phyloP scores from a whole-genome alignment of 2,113 vertebrate species.

The Rhizomys pruinosus region DNA sequence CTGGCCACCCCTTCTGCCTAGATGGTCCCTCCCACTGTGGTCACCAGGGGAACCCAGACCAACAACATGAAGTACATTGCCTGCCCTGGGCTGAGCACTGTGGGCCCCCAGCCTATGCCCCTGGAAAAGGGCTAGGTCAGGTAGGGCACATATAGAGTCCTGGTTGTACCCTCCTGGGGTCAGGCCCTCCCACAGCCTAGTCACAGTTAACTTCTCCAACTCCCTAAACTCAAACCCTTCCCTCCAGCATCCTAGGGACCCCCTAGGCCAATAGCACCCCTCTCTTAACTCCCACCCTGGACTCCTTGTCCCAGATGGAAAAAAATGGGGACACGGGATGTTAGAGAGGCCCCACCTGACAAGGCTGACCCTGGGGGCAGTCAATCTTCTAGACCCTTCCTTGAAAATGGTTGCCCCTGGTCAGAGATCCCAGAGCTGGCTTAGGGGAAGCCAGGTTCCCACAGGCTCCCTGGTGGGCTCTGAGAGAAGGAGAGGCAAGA shows the following conservation, averaged over 20 bases:
- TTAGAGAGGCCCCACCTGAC: neutral
- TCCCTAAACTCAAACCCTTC: neutral
- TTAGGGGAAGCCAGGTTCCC: neutral
- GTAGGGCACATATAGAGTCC: neutral
- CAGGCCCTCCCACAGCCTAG: neutral
- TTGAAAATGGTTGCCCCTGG: neutral
- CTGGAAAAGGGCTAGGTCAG: accelerated
- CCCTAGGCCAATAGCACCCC: accelerated
- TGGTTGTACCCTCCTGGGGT: neutral
- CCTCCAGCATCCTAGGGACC: neutral
- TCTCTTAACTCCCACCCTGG: neutral
- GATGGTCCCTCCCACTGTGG: neutral
- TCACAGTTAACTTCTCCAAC: accelerated
- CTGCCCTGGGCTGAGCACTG: no score
- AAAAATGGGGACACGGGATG: neutral
- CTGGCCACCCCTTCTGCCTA: neutral
- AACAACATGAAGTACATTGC: neutral
- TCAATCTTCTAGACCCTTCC: neutral
- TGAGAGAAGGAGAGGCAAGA: neutral
- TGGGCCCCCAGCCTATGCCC: neutral
- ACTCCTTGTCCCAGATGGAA: neutral
- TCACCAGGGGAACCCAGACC: neutral
- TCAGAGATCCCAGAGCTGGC: neutral
- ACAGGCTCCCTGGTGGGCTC: neutral
- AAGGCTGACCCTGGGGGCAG: neutral